Conservation (phyloP, 30 jellyfish, hydroid and myxozoan genomes). For the Cassiopea xamachana region DNA sequence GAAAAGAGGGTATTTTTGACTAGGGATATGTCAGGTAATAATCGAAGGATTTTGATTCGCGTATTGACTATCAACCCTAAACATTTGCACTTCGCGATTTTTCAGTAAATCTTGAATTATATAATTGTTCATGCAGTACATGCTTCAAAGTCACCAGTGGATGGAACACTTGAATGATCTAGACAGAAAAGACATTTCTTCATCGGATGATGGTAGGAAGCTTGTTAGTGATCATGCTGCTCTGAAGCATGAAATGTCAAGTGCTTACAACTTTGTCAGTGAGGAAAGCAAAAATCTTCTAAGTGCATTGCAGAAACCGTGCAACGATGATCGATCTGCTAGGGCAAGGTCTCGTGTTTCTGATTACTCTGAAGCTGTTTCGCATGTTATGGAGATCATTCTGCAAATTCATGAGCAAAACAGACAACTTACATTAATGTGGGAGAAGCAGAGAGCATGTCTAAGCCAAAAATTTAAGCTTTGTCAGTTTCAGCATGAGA, state of each 20-base stretch:
- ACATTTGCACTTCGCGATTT: background rate
- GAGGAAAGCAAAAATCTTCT: slow-evolving; percentile 89
- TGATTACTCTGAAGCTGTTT: slow-evolving; percentile 96
- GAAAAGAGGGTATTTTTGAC: too few species aligned
- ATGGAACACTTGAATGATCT: slow-evolving; percentile 78
- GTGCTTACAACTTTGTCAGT: slow-evolving; percentile 80
- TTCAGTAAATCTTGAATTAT: background rate
- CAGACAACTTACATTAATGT: slow-evolving; percentile 80
- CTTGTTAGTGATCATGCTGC: slow-evolving; percentile 49
- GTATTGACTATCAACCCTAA: background rate
- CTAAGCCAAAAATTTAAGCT: slow-evolving; percentile 84
- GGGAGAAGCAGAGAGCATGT: slow-evolving; percentile 91
- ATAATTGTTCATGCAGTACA: slow-evolving; percentile 55
- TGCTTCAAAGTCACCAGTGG: slow-evolving; percentile 79
- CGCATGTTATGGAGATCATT: slow-evolving; percentile 96
- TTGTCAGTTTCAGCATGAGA: slow-evolving; percentile 78
- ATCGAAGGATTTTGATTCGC: too few species aligned
- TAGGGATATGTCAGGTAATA: too few species aligned
- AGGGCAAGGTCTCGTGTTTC: slow-evolving; percentile 96
- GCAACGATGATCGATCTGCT: slow-evolving; percentile 84
- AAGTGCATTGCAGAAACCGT: slow-evolving; percentile 94
- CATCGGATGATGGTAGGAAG: slow-evolving; percentile 60
- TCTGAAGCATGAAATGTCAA: slow-evolving; percentile 81
- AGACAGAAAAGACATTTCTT: slow-evolving; percentile 55
- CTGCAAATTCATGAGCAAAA: slow-evolving; percentile 94